Conservation (phyloP, 1,140 invertebrate genomes). For the Triops longicaudatus region DNA sequence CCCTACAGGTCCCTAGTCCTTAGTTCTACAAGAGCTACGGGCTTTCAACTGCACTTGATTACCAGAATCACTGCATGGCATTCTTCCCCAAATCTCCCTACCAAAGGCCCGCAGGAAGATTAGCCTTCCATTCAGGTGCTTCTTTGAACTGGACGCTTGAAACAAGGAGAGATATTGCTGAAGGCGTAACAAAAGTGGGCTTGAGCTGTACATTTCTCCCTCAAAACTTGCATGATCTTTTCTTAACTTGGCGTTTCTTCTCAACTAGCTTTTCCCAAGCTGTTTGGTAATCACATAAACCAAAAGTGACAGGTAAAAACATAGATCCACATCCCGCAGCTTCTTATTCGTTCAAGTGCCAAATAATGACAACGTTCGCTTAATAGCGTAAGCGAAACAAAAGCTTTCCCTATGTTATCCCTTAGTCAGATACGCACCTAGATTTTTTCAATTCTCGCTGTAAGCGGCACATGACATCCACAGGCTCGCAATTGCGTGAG, state of each 20-base stretch:
- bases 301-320: slow-evolving; percentile 11
- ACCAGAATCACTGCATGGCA: not conserved
- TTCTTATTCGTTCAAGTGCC: not conserved
- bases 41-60: not conserved
- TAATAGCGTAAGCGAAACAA: not conserved
- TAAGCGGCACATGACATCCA: not conserved
- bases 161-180: not conserved
- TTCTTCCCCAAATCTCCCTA: not conserved
- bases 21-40: not conserved
- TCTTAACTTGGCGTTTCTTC: not conserved
- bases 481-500: not conserved
- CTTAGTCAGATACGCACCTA: no score
- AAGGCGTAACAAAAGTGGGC: not conserved
- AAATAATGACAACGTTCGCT: not conserved
- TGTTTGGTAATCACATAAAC: not conserved
- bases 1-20: not conserved
- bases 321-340: not conserved
- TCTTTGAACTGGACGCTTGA: not conserved
- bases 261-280: not conserved
- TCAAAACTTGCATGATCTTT: not conserved
- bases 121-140: not conserved
- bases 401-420: no score
- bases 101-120: not conserved
- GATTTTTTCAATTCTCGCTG: not conserved
- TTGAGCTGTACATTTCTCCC: not conserved